Evolutionary conservation across 2,113 vertebrate genomes (phyloP).

Genomic region (Pongo pygmaeus): DNA sequence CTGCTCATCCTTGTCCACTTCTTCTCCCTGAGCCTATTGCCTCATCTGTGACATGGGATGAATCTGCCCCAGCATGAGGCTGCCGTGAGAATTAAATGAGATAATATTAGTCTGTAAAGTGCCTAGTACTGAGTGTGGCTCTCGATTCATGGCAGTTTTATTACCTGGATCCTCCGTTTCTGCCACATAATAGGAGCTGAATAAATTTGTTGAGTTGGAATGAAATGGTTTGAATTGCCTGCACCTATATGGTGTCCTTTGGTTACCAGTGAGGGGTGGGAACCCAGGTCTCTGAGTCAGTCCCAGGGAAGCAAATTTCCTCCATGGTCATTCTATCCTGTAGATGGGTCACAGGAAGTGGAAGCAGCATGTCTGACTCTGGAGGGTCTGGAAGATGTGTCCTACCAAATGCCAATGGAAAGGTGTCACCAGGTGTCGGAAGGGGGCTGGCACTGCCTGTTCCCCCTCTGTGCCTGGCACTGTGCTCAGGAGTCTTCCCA

Average conservation of each 20-base stretch:
- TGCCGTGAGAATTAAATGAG: background rate
- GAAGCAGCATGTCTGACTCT: too few species aligned
- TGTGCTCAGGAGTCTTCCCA: too few species aligned
- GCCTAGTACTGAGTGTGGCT: background rate
- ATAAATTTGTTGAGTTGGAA: background rate
- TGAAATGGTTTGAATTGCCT: too few species aligned
- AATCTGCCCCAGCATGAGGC: background rate
- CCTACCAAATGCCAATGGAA: background rate
- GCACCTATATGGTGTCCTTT: fast-evolving
- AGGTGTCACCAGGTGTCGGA: background rate
- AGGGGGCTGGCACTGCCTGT: background rate
- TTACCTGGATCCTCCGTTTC: background rate
- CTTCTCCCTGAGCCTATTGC: background rate
- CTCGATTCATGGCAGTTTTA: too few species aligned
- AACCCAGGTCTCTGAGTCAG: too few species aligned
- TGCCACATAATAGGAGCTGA: background rate
- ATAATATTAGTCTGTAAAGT: background rate
- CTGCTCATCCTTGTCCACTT: too few species aligned
- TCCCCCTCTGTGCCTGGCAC: background rate
- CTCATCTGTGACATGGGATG: background rate
- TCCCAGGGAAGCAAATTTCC: background rate
- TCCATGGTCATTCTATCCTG: background rate
- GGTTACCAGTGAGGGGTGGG: background rate
- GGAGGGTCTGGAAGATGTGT: too few species aligned
- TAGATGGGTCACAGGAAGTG: background rate